Evolutionary conservation across 2,888 invertebrate genomes (phyloP).

Genomic region (Bembecia ichneumoniformis): DNA sequence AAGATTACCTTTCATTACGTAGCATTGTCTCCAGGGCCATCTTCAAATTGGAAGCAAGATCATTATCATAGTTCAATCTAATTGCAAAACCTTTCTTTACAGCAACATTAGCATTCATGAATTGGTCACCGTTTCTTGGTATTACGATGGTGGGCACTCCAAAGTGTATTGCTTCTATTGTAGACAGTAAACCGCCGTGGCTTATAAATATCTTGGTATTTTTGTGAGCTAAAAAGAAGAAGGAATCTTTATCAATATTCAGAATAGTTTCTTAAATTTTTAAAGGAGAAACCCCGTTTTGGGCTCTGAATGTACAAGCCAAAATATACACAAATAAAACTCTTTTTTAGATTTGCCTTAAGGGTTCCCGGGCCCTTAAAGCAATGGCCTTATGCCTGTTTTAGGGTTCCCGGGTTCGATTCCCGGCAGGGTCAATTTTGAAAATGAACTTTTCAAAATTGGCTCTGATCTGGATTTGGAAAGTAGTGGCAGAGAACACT

Average conservation of each 20-base stretch:
- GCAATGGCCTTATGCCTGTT: too few species aligned
- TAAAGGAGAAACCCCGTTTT: too few species aligned
- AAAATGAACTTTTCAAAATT: too few species aligned
- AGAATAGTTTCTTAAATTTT: neutral
- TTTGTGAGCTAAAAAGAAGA: constrained; percentile 9
- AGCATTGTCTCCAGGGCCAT: neutral
- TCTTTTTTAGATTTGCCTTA: too few species aligned
- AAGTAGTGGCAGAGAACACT: too few species aligned
- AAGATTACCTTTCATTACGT: neutral
- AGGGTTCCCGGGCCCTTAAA: too few species aligned
- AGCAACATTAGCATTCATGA: constrained; percentile 7
- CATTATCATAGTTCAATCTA: constrained; percentile 1
- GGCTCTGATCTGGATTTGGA: too few species aligned
- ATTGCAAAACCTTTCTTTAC: constrained; percentile 8
- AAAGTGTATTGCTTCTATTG: constrained; percentile 12
- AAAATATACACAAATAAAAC: too few species aligned
- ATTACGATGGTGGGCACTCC: constrained; percentile 12
- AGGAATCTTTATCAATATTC: too few species aligned
- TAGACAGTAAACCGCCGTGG: constrained; percentile 12
- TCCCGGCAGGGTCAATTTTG: too few species aligned
- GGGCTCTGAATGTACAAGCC: neutral
- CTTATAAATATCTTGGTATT: constrained; percentile 12
- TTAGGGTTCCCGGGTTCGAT: too few species aligned
- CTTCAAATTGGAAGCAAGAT: neutral
- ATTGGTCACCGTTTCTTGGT: constrained; percentile 11